phyloP scores from a whole-genome alignment of 1,140 invertebrate genomes.

The Megalopta genalis region DNA sequence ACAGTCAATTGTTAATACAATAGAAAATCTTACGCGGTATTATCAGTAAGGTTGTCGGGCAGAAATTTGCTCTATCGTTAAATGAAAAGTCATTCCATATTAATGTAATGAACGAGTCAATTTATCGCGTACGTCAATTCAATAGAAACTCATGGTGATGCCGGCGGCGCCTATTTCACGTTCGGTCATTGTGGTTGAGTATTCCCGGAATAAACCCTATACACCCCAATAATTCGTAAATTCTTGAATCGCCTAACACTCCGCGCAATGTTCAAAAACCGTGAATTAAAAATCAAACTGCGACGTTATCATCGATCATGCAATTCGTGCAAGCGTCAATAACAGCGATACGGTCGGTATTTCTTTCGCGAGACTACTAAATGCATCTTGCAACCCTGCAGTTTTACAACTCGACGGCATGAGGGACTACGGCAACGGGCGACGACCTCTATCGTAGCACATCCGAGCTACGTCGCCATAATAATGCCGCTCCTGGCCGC shows the following conservation, averaged over 20 bases:
- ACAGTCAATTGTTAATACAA: neutral
- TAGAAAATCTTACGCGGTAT: neutral
- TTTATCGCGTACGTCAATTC: neutral
- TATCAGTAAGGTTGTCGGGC: neutral
- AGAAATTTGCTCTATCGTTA: neutral
- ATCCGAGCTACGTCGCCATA: slow-evolving; percentile 36
- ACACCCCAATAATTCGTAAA: neutral
- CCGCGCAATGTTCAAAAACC: neutral
- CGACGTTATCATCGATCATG: neutral
- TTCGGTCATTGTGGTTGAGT: neutral
- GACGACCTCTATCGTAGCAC: slow-evolving; percentile 42
- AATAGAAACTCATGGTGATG: neutral
- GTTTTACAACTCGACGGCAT: slow-evolving; percentile 8
- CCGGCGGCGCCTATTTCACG: neutral
- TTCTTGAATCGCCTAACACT: neutral
- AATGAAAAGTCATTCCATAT: neutral
- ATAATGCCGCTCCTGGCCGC: neutral
- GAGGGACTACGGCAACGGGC: slow-evolving; percentile 3
- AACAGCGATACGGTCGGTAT: neutral
- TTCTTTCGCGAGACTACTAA: slow-evolving; percentile 3
- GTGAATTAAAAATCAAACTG: neutral
- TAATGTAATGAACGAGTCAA: neutral
- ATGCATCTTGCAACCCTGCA: slow-evolving; percentile 18
- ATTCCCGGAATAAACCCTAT: neutral
- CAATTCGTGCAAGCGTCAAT: neutral